phyloP scores from a whole-genome alignment of 1,140 invertebrate species.

The Popillia japonica region DNA sequence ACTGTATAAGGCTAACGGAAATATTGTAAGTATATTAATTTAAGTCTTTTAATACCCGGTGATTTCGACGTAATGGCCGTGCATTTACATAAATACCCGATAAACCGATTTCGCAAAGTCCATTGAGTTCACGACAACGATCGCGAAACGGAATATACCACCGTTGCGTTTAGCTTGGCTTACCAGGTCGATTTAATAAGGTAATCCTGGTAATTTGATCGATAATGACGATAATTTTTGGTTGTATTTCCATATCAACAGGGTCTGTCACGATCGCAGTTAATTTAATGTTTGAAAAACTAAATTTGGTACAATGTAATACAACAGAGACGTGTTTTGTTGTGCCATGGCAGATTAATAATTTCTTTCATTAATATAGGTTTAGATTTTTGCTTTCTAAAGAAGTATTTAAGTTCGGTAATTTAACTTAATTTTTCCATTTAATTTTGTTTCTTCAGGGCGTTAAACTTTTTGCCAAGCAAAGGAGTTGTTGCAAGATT shows the following conservation, averaged over 20 bases:
- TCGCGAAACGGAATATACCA: neutral
- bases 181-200: neutral
- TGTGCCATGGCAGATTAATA: too few species aligned
- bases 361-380: too few species aligned
- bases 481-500: too few species aligned
- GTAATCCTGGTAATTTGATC: neutral
- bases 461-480: too few species aligned
- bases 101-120: slow-evolving; percentile 5
- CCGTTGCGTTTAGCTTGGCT: neutral
- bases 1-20: neutral
- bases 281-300: neutral
- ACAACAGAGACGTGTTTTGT: too few species aligned
- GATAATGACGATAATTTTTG: neutral
- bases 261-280: neutral
- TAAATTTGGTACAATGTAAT: too few species aligned
- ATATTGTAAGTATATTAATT: neutral
- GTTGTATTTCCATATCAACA: neutral
- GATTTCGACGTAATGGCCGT: neutral
- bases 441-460: too few species aligned
- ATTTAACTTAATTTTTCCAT: too few species aligned
- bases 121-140: neutral
- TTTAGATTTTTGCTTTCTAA: too few species aligned
- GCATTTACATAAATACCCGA: slow-evolving; percentile 3
- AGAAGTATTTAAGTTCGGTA: too few species aligned
- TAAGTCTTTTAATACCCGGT: neutral